Evolutionary conservation across 2,113 vertebrate species (phyloP).

Genomic region (Pachycephala philippinensis): DNA sequence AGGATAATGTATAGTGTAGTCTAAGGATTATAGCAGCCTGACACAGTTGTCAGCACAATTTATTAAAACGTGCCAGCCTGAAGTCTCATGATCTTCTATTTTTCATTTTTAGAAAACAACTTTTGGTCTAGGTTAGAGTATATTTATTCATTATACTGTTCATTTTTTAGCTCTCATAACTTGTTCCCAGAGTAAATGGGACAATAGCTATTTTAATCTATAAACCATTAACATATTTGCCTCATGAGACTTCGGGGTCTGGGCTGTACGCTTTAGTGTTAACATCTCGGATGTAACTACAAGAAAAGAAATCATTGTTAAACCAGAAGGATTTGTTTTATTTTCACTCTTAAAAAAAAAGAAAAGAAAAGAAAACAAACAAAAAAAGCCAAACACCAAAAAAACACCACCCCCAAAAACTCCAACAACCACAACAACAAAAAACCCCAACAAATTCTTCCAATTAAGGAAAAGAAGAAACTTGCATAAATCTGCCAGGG

Average conservation of each 20-base stretch:
- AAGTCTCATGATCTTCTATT: background rate
- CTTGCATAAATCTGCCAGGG: background rate
- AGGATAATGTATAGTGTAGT: background rate
- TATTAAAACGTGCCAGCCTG: background rate
- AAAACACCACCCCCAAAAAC: background rate
- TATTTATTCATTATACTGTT: background rate
- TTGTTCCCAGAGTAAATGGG: background rate
- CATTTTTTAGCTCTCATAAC: background rate
- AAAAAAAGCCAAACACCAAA: too few species aligned
- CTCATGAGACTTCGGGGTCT: background rate
- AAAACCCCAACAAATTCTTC: background rate
- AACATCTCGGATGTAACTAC: background rate
- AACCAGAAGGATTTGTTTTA: background rate
- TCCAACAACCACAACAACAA: background rate
- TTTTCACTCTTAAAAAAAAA: background rate
- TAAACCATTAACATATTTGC: background rate
- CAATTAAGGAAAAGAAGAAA: background rate
- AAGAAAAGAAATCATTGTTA: background rate
- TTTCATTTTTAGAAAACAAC: background rate
- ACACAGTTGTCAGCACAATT: background rate
- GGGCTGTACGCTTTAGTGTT: background rate
- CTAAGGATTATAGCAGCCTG: background rate
- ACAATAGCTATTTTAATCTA: background rate
- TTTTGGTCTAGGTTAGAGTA: background rate
- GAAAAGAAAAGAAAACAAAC: too few species aligned